Evolutionary conservation across 2,888 invertebrate species (phyloP).

Genomic region (Lutraria lutraria): DNA sequence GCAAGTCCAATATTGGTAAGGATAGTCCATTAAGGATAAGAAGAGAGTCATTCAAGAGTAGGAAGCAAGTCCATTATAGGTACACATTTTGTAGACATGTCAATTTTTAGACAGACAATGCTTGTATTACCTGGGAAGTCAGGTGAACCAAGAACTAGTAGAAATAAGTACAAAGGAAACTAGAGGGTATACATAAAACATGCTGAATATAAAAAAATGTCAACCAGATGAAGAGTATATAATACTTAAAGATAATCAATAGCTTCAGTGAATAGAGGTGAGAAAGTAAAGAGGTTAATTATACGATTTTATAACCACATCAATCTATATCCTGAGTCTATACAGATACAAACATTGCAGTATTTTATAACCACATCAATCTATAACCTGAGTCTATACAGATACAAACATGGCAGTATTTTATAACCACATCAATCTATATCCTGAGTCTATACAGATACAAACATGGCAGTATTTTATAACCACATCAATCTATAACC

Average conservation of each 20-base stretch:
- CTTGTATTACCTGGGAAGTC: no score
- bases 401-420: not conserved
- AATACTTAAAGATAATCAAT: slow-evolving; percentile 8
- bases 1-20: no score
- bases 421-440: slow-evolving; percentile 1
- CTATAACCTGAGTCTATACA: not conserved
- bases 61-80: no score
- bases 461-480: slow-evolving; percentile 11
- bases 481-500: not conserved
- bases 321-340: not conserved
- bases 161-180: not conserved
- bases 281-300: not conserved
- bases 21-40: no score
- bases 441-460: not conserved
- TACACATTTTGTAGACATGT: no score
- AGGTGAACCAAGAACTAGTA: not conserved
- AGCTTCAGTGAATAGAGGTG: not conserved
- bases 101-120: no score
- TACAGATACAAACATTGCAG: not conserved
- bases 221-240: not conserved
- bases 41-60: no score
- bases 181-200: not conserved
- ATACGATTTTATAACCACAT: slow-evolving; percentile 4
- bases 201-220: not conserved
- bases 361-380: slow-evolving; percentile 11